These are phyloP conservation scores for Lasius fuliginosus DNA, from an alignment of 2,888 invertebrate genomes.

Conservation along the genomic window DNA sequence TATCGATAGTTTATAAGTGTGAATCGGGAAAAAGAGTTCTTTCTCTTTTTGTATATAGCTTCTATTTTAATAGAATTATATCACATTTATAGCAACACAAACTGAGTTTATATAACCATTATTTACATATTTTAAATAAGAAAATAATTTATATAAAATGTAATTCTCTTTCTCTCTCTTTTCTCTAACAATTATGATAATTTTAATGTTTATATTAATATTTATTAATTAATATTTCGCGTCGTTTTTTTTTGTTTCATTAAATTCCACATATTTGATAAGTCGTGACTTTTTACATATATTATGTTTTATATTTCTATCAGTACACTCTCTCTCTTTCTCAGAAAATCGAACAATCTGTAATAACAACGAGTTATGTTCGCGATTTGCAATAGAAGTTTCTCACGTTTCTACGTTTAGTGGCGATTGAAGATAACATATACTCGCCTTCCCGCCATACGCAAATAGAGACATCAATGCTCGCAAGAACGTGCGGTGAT, in stretches of 20 bases:
- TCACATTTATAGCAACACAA: background rate
- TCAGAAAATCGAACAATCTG: background rate
- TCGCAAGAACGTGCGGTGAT: slow-evolving; percentile 38
- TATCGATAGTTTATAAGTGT: background rate
- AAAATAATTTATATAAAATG: background rate
- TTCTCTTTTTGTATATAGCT: background rate
- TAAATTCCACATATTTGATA: background rate
- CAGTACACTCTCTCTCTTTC: background rate
- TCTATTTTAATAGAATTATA: background rate
- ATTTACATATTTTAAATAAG: background rate
- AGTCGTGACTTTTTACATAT: background rate
- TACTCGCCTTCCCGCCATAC: slow-evolving; percentile 40
- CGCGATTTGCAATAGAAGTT: slow-evolving; percentile 17
- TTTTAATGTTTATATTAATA: background rate
- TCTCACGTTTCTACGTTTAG: slow-evolving; percentile 36
- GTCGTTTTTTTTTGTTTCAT: background rate
- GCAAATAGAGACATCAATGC: slow-evolving; percentile 81
- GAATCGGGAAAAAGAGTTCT: background rate
- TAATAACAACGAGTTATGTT: background rate
- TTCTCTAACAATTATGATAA: background rate
- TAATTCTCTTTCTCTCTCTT: background rate
- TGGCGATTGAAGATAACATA: slow-evolving; percentile 53
- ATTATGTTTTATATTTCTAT: slow-evolving; percentile 7
- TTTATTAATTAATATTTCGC: background rate
- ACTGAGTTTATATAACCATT: background rate